Evolutionary conservation across 2,797 vertebrate species (phyloP).

Genomic region (Darevskia nairensis): DNA sequence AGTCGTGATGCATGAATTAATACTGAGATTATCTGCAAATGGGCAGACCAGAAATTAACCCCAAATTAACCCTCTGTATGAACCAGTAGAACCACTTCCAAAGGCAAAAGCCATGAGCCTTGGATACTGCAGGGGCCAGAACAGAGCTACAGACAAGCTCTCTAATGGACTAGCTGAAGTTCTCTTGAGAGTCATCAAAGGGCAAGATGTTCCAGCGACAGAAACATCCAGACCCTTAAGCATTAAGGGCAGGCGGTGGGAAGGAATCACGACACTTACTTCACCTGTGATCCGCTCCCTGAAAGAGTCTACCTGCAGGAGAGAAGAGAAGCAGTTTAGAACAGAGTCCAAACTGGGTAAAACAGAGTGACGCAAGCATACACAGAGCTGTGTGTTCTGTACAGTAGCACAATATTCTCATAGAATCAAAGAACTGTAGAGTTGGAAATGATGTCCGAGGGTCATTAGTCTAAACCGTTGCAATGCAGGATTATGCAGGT

Average conservation of each 20-base stretch:
- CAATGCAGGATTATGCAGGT: too few relatives aligned
- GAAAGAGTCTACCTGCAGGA: conserved; percentile 93
- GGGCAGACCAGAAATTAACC: neutral
- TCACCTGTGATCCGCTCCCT: conserved; percentile 96
- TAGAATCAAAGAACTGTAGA: too few relatives aligned
- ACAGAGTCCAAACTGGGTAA: neutral
- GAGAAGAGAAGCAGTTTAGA: conserved; percentile 26
- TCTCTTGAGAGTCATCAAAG: rapidly evolving
- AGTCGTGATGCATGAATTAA: neutral
- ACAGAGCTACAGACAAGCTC: rapidly evolving
- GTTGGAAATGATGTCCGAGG: neutral
- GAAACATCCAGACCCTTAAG: neutral
- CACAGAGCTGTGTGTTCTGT: neutral
- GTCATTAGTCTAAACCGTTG: neutral
- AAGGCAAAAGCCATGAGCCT: neutral
- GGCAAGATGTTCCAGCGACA: neutral
- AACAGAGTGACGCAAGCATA: neutral
- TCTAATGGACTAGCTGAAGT: rapidly evolving
- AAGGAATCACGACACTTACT: conserved; percentile 78
- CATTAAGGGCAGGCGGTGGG: neutral
- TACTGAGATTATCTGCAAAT: neutral
- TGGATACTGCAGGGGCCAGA: rapidly evolving
- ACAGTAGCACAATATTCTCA: too few relatives aligned
- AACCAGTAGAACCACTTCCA: neutral
- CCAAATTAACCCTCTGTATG: neutral